Percentiles rank a stretch among this genome's conserved stretches.
Conservation (phyloP, 2,797 vertebrate genomes). For the Cygnus olor region DNA sequence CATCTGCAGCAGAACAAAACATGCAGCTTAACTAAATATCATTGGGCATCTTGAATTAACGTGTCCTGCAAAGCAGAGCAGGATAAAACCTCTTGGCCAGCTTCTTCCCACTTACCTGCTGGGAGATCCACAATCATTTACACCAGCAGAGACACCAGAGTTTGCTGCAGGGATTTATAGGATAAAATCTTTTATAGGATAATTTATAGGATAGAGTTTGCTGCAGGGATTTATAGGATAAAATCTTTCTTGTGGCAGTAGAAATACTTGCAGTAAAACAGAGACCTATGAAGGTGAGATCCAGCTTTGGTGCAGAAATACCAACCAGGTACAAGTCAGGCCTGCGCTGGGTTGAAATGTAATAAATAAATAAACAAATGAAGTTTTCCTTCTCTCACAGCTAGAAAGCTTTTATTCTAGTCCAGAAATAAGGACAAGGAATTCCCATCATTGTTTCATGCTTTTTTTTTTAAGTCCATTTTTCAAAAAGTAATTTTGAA, state of each 20-base stretch:
- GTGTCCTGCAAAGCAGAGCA: not conserved
- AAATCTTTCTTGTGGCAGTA: not conserved
- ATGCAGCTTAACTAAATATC: not conserved
- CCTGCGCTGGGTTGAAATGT: not conserved
- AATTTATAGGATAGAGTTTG: not conserved
- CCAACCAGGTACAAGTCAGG: not conserved
- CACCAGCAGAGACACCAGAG: not conserved
- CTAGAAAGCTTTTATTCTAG: constrained; percentile 44
- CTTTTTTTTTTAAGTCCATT: constrained; percentile 37
- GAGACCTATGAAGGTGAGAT: not conserved
- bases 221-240: not conserved
- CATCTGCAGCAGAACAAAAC: not conserved
- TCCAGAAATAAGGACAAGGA: not conserved
- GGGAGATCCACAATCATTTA: not conserved
- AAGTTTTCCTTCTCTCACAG: not conserved
- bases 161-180: not conserved
- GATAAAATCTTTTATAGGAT: not conserved
- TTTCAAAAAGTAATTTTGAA: constrained; percentile 74
- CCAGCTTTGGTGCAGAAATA: not conserved
- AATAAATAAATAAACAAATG: not conserved
- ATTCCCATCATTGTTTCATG: constrained; percentile 62
- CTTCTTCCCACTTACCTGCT: not conserved
- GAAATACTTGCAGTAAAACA: not conserved
- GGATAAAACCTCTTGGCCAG: not conserved
- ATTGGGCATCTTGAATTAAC: not conserved